phyloP scores from a whole-genome alignment of 2,113 vertebrate species.

The Tyrannus savana region DNA sequence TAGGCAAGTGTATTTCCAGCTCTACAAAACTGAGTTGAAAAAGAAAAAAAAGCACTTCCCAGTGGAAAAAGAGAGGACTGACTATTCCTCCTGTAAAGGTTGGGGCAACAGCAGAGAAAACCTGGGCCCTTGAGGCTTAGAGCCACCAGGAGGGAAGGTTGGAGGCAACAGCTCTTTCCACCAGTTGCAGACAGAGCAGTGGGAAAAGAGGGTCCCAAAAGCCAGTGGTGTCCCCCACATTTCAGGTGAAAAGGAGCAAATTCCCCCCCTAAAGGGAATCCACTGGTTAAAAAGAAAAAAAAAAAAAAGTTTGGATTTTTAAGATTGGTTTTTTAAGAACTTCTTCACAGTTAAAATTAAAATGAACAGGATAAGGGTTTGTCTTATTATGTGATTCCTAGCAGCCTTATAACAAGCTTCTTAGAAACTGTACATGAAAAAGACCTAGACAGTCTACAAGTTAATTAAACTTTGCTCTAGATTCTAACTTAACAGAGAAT shows the following conservation, averaged over 20 bases:
- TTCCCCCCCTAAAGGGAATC: not conserved
- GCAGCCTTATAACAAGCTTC: not conserved
- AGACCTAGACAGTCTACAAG: not conserved
- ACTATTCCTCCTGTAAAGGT: not conserved
- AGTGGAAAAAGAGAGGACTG: not conserved
- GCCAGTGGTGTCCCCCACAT: fast-evolving
- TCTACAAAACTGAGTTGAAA: not conserved
- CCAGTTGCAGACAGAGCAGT: not conserved
- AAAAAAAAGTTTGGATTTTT: not conserved
- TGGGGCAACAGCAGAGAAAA: not conserved
- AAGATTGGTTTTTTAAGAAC: not conserved
- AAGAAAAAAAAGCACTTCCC: not conserved
- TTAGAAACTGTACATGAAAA: not conserved
- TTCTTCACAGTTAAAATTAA: not conserved
- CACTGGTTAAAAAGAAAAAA: not conserved
- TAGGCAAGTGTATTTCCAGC: not conserved
- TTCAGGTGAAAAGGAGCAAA: not conserved
- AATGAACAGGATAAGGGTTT: not conserved
- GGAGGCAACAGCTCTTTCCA: not conserved
- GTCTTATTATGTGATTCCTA: not conserved
- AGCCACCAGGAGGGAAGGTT: fast-evolving
- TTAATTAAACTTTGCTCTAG: slow-evolving; percentile 13
- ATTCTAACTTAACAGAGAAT: slow-evolving; percentile 9
- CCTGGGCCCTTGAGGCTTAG: not conserved
- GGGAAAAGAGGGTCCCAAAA: not conserved